Base-by-base conservation (phyloP, 2,113 vertebrate genomes). In the Alethe diademata region DNA sequence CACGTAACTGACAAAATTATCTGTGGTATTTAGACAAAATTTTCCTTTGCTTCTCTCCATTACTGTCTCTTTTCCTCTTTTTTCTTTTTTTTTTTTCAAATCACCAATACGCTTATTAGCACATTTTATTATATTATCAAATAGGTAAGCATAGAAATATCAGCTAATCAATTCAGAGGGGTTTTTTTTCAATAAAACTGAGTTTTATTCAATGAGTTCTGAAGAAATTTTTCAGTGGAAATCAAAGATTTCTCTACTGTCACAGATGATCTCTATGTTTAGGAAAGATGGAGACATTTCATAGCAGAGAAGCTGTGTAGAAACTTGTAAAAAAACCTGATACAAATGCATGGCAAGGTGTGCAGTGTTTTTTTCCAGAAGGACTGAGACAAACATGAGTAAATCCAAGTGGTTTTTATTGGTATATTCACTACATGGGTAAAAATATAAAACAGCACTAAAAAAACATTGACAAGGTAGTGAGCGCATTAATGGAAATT, bases 41-140 rank as follows among this genome's bases (percentile, higher is more conserved):
- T 0, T 45, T 45, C 22, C 6, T 54, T 69, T 69, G 9, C 47
- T 87, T 84, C 1, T 0, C 2, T 43, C 4, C 11, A 22, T 19
- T 17, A 56, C 47, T 54, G 13, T 51, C 12, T 47, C 15, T 31
- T 66, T 45, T 45, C 19, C 24, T 29, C 8, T 20, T 19, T 38
- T 42, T 42, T 42, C 6, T 10, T 19, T 47, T 4, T 26, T 1
- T 42, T 42, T 42, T 42, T 42, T 6, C 42, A 17, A 42, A 17
- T 42, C 42, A 45, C 7, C 14, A 26, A 6, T 35, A 19, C 2
- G 0, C 0, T 18, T 28, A 17, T 60, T 56, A 23, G 2, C 5
- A n/a, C 5, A n/a, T 51, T 83, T 76, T 66, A 20, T 65, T 67
- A 14, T 22, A 14, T 36, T 50, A 14, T 40, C 13, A 36, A 73